These are phyloP conservation scores for Piliocolobus tephrosceles DNA, from an alignment of 2,113 vertebrate genomes.

Conservation along the genomic window DNA sequence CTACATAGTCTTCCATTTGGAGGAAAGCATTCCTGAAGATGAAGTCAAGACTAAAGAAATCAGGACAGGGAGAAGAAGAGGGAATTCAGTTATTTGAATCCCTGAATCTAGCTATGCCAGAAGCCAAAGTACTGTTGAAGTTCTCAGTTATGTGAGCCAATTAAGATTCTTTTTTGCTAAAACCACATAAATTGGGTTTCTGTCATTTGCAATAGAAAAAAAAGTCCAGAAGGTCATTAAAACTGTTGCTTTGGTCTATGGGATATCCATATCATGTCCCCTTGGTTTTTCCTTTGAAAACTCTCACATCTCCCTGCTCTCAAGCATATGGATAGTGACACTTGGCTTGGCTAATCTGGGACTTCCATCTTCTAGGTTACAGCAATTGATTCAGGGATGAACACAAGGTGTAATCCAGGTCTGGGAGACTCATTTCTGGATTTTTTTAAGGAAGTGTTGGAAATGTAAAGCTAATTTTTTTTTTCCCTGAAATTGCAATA, in stretches of 20 bases:
- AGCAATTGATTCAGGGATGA: not conserved
- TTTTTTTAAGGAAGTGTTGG: not conserved
- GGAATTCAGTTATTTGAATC: not conserved
- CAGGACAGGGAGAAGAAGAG: not conserved
- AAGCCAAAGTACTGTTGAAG: not conserved
- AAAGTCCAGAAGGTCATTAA: not conserved
- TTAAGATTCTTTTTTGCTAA: not conserved
- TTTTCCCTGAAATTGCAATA: not conserved
- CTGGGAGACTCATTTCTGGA: not conserved
- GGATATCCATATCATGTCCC: fast-evolving
- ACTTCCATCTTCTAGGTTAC: not conserved
- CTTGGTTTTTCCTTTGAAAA: not conserved
- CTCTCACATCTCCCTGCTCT: not conserved
- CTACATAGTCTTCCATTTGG: not conserved
- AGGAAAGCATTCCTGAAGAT: not conserved
- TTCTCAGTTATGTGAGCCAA: conserved; percentile 1
- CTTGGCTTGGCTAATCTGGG: not conserved
- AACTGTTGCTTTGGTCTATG: not conserved
- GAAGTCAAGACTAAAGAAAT: not conserved
- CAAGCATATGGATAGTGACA: not conserved
- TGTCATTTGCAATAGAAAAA: not conserved
- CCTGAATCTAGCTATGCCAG: not conserved
- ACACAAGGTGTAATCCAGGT: not conserved
- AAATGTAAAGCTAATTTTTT: not conserved
- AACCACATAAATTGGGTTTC: not conserved